Evolutionary conservation across 2,888 invertebrate genomes (phyloP), one percentile per base, ranked within the genome.

Genomic region (Meandrusa payeni): DNA sequence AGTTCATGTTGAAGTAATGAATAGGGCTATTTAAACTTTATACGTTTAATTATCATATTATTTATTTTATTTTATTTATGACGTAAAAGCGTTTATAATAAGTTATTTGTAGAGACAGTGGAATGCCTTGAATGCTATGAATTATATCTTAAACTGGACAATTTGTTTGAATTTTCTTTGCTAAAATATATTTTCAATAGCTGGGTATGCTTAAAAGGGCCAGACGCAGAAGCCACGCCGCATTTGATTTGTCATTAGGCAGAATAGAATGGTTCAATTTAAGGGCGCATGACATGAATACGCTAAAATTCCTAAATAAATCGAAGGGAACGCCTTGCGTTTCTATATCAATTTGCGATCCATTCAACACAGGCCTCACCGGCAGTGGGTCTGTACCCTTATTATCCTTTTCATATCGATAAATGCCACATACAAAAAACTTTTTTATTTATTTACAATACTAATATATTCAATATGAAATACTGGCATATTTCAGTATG

Each of bases 221-320:
- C 38, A 43, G 20, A 43, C 37, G 46, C 46, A 44, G 37, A 50
- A 42, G 46, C 51, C 48, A 53, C 51, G 49, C 46, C 39, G 51
- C 54, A 50, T 57, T 59, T 54, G 60, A 61, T 60, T 59, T 51
- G 52, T 44, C 48, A 47, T 52, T 52, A 51, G 48, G 41, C 45
- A 37, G 43, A 54, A 51, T 51, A 57, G 61, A 62, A 63, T 61
- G 47, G 58, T 51, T 50, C 62, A 61, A 64, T 62, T 64, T 58
- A 55, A 55, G 52, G 53, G 51, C 45, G 55, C 65, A 64, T 59
- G 69, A 64, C 62, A 57, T 75, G 77, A 77, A 79, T 79, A 74
- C 68, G 68, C 69, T 64, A 71, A 77, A 76, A 78, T 75, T 76
- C 71, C 67, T 72, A 77, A 78, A 78, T 74, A 77, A 77, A 79